These are phyloP conservation scores for Drosophila anceps DNA, from an alignment of 2,888 invertebrate genomes.

Conservation along the genomic window DNA sequence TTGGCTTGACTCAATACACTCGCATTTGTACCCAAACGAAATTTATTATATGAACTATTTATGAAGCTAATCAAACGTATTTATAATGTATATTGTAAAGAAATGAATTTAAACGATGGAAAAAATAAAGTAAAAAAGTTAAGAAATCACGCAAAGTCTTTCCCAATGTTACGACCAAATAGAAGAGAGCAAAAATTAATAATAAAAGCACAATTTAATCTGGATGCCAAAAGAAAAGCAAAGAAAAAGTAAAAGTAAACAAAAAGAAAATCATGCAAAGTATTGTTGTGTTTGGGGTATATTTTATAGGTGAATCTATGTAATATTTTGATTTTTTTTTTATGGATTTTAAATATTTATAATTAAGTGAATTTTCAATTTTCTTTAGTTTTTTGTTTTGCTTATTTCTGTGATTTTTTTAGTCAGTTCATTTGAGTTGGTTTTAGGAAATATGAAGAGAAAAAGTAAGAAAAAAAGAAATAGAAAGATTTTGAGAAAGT, in stretches of 20 bases:
- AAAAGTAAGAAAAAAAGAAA: neutral
- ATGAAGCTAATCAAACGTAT: conserved; percentile 54
- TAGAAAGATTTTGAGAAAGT: neutral
- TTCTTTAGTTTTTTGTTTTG: no score
- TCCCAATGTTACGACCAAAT: conserved; percentile 4
- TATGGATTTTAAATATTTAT: neutral
- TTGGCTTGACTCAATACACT: conserved; percentile 80
- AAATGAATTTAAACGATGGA: conserved; percentile 61
- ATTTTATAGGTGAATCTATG: neutral
- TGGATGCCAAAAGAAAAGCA: neutral
- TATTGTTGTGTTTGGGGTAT: neutral
- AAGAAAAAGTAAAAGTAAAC: no score
- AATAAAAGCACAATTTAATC: conserved; percentile 3
- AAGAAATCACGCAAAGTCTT: conserved; percentile 2
- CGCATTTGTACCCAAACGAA: conserved; percentile 80
- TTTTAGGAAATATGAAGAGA: neutral
- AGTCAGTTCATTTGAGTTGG: neutral
- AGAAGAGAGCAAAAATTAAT: neutral
- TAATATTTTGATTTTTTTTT: neutral
- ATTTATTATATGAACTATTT: conserved; percentile 61
- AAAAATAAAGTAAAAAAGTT: conserved; percentile 29
- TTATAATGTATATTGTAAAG: conserved; percentile 64
- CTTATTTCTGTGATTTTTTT: neutral
- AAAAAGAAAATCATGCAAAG: neutral
- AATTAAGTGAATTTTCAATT: neutral